These are phyloP conservation scores for Odontesthes bonariensis DNA, from an alignment of 2,113 vertebrate species.

Conservation along the genomic window DNA sequence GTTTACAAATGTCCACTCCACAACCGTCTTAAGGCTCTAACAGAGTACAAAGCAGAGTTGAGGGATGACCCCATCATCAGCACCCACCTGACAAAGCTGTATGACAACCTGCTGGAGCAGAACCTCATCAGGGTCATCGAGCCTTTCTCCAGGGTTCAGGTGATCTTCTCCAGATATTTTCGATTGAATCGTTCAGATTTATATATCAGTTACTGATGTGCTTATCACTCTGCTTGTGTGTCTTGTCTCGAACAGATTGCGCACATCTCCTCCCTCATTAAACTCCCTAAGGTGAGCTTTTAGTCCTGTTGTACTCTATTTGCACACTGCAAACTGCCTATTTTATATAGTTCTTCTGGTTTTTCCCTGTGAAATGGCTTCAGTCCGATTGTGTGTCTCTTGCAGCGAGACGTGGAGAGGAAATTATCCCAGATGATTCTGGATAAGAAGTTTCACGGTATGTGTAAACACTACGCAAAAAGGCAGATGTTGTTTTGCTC, in stretches of 20 bases:
- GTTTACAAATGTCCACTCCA: too few relatives aligned
- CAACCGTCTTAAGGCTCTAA: conserved; percentile 86
- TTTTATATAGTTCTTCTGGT: background rate
- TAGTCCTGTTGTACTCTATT: background rate
- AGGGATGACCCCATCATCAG: conserved; percentile 97
- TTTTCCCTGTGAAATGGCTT: background rate
- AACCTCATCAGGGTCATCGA: conserved; percentile 99
- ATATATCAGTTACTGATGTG: too few relatives aligned
- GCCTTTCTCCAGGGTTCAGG: conserved; percentile 99
- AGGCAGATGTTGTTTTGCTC: too few relatives aligned
- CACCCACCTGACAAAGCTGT: conserved; percentile 95
- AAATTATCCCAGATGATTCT: conserved; percentile 98
- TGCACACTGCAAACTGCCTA: rapidly evolving
- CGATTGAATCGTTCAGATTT: too few relatives aligned
- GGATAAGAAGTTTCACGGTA: conserved; percentile 97
- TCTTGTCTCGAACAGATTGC: conserved; percentile 84
- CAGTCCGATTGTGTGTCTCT: background rate
- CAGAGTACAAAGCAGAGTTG: conserved; percentile 96
- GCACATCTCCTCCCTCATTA: conserved; percentile 96
- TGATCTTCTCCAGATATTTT: conserved; percentile 52
- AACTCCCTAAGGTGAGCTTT: conserved; percentile 92
- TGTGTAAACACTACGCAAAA: background rate
- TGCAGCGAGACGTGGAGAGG: conserved; percentile 94
- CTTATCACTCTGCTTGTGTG: background rate
- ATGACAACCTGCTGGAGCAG: conserved; percentile 98